These are phyloP conservation scores for Parambassis ranga DNA, from an alignment of 2,797 vertebrate species.

Conservation along the genomic window DNA sequence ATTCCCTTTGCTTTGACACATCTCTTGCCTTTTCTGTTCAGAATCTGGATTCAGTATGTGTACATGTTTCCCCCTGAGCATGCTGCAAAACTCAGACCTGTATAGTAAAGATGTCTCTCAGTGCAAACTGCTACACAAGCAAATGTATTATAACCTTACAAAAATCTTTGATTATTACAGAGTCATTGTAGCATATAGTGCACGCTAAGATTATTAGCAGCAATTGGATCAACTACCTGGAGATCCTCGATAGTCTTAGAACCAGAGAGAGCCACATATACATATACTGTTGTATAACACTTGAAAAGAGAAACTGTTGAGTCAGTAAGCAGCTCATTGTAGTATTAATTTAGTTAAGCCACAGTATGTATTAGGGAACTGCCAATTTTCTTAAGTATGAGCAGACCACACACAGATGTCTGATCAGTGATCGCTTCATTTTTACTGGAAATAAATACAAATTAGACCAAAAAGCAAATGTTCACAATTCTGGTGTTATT, in stretches of 20 bases:
- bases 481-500: background rate
- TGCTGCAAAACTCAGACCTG: conserved; percentile 1
- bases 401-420: conserved; percentile 26
- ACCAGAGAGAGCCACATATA: background rate
- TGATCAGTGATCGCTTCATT: conserved; percentile 21
- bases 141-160: conserved; percentile 33
- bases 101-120: background rate
- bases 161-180: conserved; percentile 43
- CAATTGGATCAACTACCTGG: conserved; percentile 40
- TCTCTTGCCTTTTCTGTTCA: conserved; percentile 5
- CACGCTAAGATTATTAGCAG: conserved; percentile 19
- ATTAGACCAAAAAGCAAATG: conserved; percentile 1
- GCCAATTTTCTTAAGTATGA: conserved; percentile 24
- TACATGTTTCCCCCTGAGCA: background rate
- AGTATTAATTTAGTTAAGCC: conserved; percentile 10
- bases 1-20: background rate
- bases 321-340: background rate
- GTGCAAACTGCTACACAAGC: background rate
- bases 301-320: background rate
- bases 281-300: no score
- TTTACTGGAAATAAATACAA: background rate
- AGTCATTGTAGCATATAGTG: conserved; percentile 7
- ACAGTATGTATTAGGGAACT: conserved; percentile 27
- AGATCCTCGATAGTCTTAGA: conserved; percentile 9
- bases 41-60: background rate